Percentiles rank a stretch among this genome's conserved stretches.
phyloP scores from a whole-genome alignment of 2,113 vertebrate species.

The Equus quagga region DNA sequence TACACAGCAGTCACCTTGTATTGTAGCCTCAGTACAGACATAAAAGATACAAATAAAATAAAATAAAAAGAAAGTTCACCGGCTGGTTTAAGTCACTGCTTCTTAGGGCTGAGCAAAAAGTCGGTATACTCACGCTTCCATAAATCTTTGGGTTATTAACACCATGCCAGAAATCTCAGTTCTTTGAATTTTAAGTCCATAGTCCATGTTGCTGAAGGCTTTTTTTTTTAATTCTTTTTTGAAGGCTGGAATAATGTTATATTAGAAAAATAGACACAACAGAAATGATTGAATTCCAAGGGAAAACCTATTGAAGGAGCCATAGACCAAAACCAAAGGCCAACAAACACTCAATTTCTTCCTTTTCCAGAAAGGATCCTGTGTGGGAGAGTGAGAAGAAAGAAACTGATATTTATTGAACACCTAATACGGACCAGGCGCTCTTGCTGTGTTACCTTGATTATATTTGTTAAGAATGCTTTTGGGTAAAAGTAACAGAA shows the following conservation, averaged over 20 bases:
- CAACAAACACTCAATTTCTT: neutral
- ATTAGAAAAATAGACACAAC: neutral
- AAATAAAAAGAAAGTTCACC: neutral
- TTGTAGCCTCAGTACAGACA: neutral
- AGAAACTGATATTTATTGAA: neutral
- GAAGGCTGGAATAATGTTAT: neutral
- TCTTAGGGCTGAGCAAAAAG: neutral
- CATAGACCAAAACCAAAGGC: neutral
- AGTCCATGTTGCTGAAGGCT: neutral
- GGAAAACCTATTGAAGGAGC: neutral
- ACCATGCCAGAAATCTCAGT: slow-evolving; percentile 10
- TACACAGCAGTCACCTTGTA: neutral
- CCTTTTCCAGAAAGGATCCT: neutral
- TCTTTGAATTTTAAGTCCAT: neutral
- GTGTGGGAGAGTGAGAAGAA: neutral
- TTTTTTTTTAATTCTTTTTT: slow-evolving; percentile 15
- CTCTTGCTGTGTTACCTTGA: neutral
- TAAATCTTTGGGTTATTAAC: neutral
- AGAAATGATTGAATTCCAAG: neutral
- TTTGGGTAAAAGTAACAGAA: neutral
- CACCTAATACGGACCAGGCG: neutral
- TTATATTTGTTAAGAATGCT: neutral
- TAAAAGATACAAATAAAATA: neutral
- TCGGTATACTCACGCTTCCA: neutral
- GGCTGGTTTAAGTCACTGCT: neutral